Evolutionary conservation across 2,888 invertebrate species (phyloP).

Genomic region (Eupithecia abbreviata): DNA sequence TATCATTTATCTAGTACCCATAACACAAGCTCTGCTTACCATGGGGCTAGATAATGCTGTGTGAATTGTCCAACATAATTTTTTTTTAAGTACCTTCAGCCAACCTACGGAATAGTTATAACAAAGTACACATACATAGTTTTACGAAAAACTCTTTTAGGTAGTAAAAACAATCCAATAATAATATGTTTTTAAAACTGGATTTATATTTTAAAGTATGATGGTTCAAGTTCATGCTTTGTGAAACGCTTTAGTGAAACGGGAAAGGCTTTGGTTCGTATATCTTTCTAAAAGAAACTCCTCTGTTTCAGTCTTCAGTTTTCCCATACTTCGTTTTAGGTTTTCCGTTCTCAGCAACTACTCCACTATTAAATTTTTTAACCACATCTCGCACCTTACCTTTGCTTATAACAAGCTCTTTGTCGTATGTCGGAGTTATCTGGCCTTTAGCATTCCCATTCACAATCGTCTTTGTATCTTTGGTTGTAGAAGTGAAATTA

Average conservation of each 20-base stretch:
- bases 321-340: constrained; percentile 56
- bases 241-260: neutral
- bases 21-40: no score
- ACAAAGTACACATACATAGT: neutral
- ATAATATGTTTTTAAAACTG: neutral
- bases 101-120: neutral
- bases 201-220: neutral
- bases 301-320: constrained; percentile 59
- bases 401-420: constrained; percentile 76
- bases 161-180: neutral
- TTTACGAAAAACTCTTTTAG: neutral
- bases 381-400: constrained; percentile 80
- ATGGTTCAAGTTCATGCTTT: neutral
- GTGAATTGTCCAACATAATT: no score
- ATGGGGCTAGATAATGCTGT: no score
- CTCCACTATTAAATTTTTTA: constrained; percentile 72
- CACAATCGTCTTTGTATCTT: constrained; percentile 52
- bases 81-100: no score
- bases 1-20: no score
- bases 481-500: constrained; percentile 53
- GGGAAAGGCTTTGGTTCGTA: neutral
- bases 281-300: neutral
- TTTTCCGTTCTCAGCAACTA: constrained; percentile 51
- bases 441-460: constrained; percentile 69
- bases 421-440: constrained; percentile 76